Percentiles rank a stretch among this genome's conserved stretches.
Conservation (phyloP, 2,113 vertebrate species). For the Cariama cristata region DNA sequence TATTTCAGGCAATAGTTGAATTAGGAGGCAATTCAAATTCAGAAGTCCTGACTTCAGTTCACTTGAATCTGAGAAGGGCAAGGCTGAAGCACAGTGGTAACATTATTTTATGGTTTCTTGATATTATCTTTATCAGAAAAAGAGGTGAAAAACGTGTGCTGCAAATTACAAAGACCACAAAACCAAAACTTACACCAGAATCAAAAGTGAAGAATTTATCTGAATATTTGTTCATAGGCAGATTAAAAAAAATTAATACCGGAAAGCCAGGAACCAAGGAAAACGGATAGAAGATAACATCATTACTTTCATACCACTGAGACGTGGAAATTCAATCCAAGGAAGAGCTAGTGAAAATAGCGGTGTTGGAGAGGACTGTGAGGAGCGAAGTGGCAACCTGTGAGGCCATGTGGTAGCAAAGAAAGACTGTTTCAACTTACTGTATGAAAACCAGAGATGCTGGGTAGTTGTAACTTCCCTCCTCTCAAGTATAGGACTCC, state of each 20-base stretch:
- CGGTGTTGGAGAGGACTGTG: neutral
- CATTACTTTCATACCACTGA: neutral
- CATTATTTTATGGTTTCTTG: neutral
- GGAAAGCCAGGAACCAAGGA: neutral
- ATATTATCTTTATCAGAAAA: neutral
- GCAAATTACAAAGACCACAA: neutral
- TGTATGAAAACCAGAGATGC: neutral
- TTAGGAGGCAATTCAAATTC: neutral
- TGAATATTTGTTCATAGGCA: neutral
- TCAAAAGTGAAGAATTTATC: neutral
- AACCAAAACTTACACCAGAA: neutral
- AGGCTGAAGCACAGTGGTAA: neutral
- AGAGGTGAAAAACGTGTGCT: neutral
- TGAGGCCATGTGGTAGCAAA: neutral
- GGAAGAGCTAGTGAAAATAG: neutral
- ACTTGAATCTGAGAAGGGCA: neutral
- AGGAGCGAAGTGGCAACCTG: neutral
- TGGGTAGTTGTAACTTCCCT: neutral
- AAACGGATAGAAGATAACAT: neutral
- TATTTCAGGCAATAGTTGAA: neutral
- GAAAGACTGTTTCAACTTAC: neutral
- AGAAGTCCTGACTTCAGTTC: neutral
- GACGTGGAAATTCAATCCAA: neutral
- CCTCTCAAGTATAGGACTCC: neutral
- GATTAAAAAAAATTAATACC: neutral